Evolutionary conservation across 2,797 vertebrate species (phyloP), one percentile per base, ranked within the genome.

Genomic region (Ciconia nigra): DNA sequence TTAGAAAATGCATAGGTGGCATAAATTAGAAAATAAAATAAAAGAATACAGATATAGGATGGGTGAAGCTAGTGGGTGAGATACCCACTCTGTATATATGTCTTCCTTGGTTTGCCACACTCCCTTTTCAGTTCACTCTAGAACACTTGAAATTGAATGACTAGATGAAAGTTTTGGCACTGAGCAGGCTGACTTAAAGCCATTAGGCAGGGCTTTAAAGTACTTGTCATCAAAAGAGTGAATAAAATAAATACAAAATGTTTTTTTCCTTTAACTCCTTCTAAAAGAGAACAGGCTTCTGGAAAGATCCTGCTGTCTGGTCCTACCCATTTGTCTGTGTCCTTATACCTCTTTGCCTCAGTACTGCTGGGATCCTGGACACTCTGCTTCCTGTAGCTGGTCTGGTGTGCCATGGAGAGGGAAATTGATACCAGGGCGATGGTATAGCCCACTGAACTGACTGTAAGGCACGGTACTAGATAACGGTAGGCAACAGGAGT

Each of bases 261-360:
- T 22, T 85, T 54, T 91, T 92, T 76, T 42, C 24, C 5, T 80
- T 55, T 71, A 65, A 62, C 12, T 72, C 81, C 35, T 78, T 26
- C 71, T 96, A 35, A 93, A 96, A 93, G 83, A 94, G 76, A 90
- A 46, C 31, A 85, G 90, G 52, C 52, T 93, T 95, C 52, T 96
- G 80, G 84, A 95, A 84, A 91, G 66, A 82, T 92, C 59, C 59
- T 94, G 90, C 79, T 84, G 63, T 79, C 49, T 93, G 37, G 65
- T 58, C 47, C 65, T 93, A 82, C 28, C 44, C n/a, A 17, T 95
- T 95, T 93, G 39, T 94, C 37, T 90, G 12, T 87, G 52, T 96
- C 57, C 57, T 87, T 83, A 39, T 89, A 71, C 86, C 29, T 92
- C 88, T 91, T 69, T 59, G 31, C 33, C 28, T 63, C 58, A 26